A percentile compares a stretch with the other conserved stretches of the same genome.
phyloP scores from a whole-genome alignment of 2,797 vertebrate genomes.

The Anas bernieri region DNA sequence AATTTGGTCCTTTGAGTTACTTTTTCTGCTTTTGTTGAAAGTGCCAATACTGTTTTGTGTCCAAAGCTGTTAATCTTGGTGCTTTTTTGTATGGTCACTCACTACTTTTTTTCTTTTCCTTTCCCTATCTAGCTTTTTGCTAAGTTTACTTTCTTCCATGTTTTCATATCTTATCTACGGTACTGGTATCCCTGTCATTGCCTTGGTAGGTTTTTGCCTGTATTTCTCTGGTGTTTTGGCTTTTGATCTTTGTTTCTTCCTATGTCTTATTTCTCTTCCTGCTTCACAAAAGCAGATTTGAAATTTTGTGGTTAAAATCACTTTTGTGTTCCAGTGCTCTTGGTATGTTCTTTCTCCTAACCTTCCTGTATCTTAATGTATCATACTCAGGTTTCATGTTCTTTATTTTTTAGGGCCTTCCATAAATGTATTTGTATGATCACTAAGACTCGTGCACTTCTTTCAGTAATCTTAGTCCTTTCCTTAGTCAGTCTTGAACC shows the following conservation, averaged over 20 bases:
- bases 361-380: not conserved
- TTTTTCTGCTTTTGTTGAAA: not conserved
- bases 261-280: not conserved
- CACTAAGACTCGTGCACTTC: not conserved
- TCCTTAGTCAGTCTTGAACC: not conserved
- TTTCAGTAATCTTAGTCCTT: not conserved
- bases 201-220: slow-evolving; percentile 16
- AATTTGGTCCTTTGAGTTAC: not conserved
- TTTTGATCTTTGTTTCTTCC: not conserved
- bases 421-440: not conserved
- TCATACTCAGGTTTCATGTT: not conserved
- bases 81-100: not conserved
- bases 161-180: not conserved
- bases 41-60: not conserved
- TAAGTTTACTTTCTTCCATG: not conserved
- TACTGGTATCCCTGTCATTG: not conserved
- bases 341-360: not conserved
- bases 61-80: not conserved
- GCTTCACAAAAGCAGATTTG: not conserved
- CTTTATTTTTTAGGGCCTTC: not conserved
- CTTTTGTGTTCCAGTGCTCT: not conserved
- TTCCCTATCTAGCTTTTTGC: not conserved
- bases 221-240: not conserved
- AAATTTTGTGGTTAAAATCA: not conserved
- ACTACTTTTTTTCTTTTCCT: not conserved